These are phyloP conservation scores for Neopipo cinnamomea DNA, from an alignment of 2,113 vertebrate species.

Conservation along the genomic window DNA sequence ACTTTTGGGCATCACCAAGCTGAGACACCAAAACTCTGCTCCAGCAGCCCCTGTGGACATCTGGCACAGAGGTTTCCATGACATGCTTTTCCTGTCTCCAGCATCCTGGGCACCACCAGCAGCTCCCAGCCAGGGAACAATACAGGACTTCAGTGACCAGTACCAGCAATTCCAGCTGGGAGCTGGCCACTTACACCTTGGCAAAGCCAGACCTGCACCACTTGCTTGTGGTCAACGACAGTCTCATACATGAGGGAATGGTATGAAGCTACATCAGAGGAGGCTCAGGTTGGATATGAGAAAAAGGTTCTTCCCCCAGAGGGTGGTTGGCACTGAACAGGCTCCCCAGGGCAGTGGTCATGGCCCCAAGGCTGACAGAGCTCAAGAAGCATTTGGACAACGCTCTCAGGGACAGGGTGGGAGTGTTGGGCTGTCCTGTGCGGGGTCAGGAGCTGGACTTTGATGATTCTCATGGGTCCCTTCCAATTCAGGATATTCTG, in stretches of 20 bases:
- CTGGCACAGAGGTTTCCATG: neutral
- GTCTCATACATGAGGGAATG: neutral
- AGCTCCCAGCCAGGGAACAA: neutral
- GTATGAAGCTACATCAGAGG: neutral
- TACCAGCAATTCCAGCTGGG: neutral
- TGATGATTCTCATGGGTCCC: neutral
- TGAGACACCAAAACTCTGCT: neutral
- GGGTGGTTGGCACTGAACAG: neutral
- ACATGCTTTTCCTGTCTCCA: neutral
- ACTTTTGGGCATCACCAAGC: neutral
- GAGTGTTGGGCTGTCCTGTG: neutral
- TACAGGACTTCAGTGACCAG: no score
- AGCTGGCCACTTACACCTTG: neutral
- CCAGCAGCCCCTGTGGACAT: neutral
- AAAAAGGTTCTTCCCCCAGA: neutral
- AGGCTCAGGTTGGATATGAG: accelerated
- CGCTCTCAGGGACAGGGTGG: neutral
- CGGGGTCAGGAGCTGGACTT: neutral
- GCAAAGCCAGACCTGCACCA: neutral
- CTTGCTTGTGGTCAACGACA: neutral
- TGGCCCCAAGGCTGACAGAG: neutral
- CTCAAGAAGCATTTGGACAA: neutral
- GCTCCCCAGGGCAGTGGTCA: neutral
- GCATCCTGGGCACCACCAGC: neutral
- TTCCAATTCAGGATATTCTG: neutral